These are phyloP conservation scores for Sphecodes monilicornis DNA, from an alignment of 2,888 invertebrate genomes.

Conservation along the genomic window DNA sequence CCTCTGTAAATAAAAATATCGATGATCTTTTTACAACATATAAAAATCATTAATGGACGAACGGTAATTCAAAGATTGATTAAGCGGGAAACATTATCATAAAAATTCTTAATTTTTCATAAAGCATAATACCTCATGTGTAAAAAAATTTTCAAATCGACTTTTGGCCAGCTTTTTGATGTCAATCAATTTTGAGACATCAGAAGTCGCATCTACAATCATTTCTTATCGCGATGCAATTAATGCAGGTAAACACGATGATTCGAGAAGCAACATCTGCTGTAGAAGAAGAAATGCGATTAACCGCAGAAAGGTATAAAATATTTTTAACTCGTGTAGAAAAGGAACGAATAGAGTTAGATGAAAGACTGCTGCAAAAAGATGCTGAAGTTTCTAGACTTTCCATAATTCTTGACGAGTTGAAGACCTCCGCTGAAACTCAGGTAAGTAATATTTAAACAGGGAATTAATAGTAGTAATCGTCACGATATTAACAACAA, in stretches of 20 bases:
- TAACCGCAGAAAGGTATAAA: conserved; percentile 73
- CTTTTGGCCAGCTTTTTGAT: not conserved
- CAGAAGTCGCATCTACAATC: not conserved
- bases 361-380: conserved; percentile 74
- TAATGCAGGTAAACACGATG: conserved; percentile 72
- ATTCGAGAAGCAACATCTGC: conserved; percentile 74
- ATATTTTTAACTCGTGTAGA: conserved; percentile 73
- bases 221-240: conserved; percentile 8
- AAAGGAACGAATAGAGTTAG: conserved; percentile 73
- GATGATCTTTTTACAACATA: not conserved
- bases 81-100: no score
- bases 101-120: no score
- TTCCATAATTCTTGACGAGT: conserved; percentile 74
- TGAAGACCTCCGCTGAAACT: conserved; percentile 79
- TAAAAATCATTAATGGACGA: not conserved
- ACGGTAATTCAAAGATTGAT: not conserved
- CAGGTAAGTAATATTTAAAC: conserved; percentile 72
- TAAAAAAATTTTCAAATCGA: not conserved
- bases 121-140: not conserved
- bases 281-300: conserved; percentile 77
- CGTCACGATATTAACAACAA: not conserved
- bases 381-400: conserved; percentile 76
- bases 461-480: not conserved
- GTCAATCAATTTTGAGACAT: not conserved
- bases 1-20: not conserved